Conservation (phyloP, 2,113 vertebrate genomes). For the Catharus minimus region DNA sequence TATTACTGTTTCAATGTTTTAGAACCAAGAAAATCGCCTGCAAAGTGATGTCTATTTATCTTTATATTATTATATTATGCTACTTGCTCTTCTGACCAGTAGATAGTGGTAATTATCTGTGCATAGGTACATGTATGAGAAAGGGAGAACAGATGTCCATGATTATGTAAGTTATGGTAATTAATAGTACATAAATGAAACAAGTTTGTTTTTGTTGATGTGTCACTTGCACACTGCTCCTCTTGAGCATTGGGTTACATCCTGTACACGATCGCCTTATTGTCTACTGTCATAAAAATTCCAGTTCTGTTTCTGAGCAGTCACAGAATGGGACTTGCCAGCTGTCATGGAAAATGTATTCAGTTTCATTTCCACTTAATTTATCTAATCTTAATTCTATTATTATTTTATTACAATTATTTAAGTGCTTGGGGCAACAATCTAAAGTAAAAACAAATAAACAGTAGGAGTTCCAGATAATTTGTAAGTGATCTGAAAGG, state of each 20-base stretch:
- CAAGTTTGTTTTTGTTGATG: conserved; percentile 84
- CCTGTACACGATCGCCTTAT: conserved; percentile 82
- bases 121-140: conserved; percentile 7
- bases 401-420: conserved; percentile 83
- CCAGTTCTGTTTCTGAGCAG: conserved; percentile 71
- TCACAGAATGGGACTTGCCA: conserved; percentile 79
- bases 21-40: neutral
- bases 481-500: conserved; percentile 80
- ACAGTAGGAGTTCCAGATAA: conserved; percentile 78
- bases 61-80: neutral
- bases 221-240: conserved; percentile 87
- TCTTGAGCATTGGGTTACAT: conserved; percentile 79
- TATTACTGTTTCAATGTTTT: neutral
- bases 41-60: neutral
- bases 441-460: conserved; percentile 86
- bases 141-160: conserved; percentile 81
- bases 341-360: conserved; percentile 85
- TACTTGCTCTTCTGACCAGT: neutral
- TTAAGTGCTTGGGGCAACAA: conserved; percentile 84
- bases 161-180: conserved; percentile 82
- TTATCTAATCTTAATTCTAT: conserved; percentile 86
- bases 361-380: conserved; percentile 86
- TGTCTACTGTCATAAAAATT: conserved; percentile 84
- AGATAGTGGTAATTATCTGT: conserved; percentile 28
- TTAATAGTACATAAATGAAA: conserved; percentile 82